Percentiles rank a stretch among this genome's conserved stretches.
Evolutionary conservation across 2,113 vertebrate genomes (phyloP).

Genomic region (Poeciliopsis prolifica): DNA sequence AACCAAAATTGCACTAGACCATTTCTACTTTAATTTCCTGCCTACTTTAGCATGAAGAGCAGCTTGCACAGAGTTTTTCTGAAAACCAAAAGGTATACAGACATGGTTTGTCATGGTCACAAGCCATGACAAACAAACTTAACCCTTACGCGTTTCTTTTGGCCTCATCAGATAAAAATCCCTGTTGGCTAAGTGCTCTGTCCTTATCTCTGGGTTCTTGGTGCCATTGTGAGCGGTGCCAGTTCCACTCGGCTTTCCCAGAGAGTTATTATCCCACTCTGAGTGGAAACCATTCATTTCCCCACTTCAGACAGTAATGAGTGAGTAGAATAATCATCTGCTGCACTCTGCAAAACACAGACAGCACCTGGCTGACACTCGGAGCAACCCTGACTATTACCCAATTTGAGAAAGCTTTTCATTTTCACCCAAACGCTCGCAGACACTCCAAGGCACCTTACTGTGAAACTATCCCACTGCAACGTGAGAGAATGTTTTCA

Average conservation of each 20-base stretch:
- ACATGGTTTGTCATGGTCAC: no score
- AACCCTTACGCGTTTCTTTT: background rate
- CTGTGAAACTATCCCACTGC: constrained; percentile 13
- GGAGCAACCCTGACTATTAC: constrained; percentile 38
- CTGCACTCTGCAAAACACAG: constrained; percentile 26
- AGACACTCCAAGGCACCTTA: constrained; percentile 23
- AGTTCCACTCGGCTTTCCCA: constrained; percentile 51
- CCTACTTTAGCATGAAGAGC: background rate
- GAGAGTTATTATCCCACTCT: constrained; percentile 53
- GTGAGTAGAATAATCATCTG: constrained; percentile 52
- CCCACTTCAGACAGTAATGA: constrained; percentile 61
- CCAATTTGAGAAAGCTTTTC: constrained; percentile 50
- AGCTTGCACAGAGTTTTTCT: background rate
- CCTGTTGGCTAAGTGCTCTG: constrained; percentile 23
- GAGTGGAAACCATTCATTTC: constrained; percentile 52
- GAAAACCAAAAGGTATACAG: background rate
- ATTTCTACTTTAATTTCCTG: no score
- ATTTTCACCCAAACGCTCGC: constrained; percentile 39
- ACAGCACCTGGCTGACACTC: constrained; percentile 49
- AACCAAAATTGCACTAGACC: no score
- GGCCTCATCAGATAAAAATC: constrained; percentile 35
- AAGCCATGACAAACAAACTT: background rate
- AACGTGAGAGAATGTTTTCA: background rate
- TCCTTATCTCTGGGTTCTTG: constrained; percentile 37
- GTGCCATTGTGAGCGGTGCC: constrained; percentile 31